phyloP scores from a whole-genome alignment of 2,888 invertebrate species.

The Ephialtes manifestator region DNA sequence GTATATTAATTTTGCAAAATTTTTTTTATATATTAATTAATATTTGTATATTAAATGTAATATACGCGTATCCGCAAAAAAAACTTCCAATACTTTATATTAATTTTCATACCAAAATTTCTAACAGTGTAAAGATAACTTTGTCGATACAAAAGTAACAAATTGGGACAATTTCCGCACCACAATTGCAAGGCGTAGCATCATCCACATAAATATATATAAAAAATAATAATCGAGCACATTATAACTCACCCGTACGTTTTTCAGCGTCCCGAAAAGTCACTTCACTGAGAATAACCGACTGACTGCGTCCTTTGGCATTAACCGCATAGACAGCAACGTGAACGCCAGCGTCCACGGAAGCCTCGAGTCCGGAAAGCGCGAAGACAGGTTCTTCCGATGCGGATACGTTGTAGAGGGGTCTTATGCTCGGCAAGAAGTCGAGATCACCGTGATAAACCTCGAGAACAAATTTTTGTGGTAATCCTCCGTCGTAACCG shows the following conservation, averaged over 20 bases:
- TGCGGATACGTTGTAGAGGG: conserved; percentile 88
- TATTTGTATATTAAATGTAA: too few species aligned
- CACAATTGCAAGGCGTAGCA: too few species aligned
- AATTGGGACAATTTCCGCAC: too few species aligned
- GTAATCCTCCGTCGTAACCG: conserved; percentile 96
- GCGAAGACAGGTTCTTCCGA: conserved; percentile 91
- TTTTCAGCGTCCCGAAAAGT: conserved; percentile 93
- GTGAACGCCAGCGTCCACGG: conserved; percentile 91
- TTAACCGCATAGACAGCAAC: conserved; percentile 93
- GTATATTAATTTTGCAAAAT: too few species aligned
- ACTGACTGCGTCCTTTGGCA: conserved; percentile 92
- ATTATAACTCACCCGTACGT: conserved; percentile 88
- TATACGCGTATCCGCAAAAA: too few species aligned
- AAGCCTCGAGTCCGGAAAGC: conserved; percentile 92
- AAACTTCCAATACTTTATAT: too few species aligned
- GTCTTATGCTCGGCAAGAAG: conserved; percentile 77
- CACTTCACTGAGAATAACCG: conserved; percentile 91
- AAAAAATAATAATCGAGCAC: conserved; percentile 2
- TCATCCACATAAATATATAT: too few species aligned
- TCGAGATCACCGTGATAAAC: conserved; percentile 88
- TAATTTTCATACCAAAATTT: too few species aligned
- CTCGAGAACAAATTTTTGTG: conserved; percentile 94
- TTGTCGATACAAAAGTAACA: too few species aligned
- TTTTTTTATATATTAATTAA: too few species aligned
- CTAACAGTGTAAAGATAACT: too few species aligned